Conservation (phyloP, 2,113 vertebrate genomes). For the Patagioenas fasciata region DNA sequence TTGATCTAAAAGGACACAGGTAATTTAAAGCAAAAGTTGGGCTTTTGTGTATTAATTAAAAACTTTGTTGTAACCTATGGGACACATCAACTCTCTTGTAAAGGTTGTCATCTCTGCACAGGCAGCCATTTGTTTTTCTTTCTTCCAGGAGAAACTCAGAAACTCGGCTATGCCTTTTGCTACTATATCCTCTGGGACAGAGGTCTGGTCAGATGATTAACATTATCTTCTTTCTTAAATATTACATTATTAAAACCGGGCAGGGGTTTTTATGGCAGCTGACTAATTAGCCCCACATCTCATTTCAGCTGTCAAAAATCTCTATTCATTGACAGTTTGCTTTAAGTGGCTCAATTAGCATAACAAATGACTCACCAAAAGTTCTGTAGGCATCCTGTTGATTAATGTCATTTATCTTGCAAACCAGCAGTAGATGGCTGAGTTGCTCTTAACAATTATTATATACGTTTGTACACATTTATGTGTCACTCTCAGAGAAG, state of each 20-base stretch:
- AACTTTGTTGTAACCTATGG: slow-evolving; percentile 14
- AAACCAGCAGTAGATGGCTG: slow-evolving; percentile 74
- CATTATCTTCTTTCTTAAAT: slow-evolving; percentile 73
- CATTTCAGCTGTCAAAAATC: slow-evolving; percentile 75
- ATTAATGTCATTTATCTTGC: slow-evolving; percentile 86
- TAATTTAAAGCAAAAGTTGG: slow-evolving; percentile 46
- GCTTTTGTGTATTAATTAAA: slow-evolving; percentile 63
- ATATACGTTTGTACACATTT: slow-evolving; percentile 73
- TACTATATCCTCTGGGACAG: slow-evolving; percentile 19
- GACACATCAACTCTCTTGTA: slow-evolving; percentile 30
- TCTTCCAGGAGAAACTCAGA: background rate
- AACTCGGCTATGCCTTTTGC: background rate
- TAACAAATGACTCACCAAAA: slow-evolving; percentile 84
- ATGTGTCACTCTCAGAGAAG: slow-evolving; percentile 44
- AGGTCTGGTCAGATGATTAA: slow-evolving; percentile 73
- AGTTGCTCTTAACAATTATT: slow-evolving; percentile 78
- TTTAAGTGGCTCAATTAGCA: slow-evolving; percentile 84
- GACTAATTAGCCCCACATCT: slow-evolving; percentile 73
- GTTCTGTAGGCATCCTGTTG: slow-evolving; percentile 85
- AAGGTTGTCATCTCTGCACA: slow-evolving; percentile 39
- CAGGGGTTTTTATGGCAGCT: slow-evolving; percentile 58
- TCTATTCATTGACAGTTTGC: slow-evolving; percentile 75
- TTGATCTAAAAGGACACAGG: slow-evolving; percentile 58
- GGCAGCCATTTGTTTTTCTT: slow-evolving; percentile 32
- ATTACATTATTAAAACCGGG: slow-evolving; percentile 70